Conservation (phyloP, 2,888 invertebrate species). For the Hybos culiciformis region DNA sequence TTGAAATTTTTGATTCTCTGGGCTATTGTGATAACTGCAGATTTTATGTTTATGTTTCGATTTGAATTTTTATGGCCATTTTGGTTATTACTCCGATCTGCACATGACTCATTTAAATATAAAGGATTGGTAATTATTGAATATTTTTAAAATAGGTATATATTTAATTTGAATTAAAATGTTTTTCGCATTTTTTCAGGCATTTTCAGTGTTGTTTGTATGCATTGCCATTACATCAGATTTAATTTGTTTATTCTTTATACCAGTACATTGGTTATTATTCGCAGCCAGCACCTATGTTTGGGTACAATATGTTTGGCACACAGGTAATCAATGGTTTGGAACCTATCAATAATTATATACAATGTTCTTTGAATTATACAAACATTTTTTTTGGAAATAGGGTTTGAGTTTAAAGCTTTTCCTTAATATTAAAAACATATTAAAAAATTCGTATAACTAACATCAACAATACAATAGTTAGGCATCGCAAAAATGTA, state of each 20-base stretch:
- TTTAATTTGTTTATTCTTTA: constrained; percentile 97
- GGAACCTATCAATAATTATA: too few relatives aligned
- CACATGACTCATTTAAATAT: constrained; percentile 95
- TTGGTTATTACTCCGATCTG: constrained; percentile 88
- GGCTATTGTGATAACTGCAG: constrained; percentile 86
- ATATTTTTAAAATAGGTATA: not conserved
- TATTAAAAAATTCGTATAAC: too few relatives aligned
- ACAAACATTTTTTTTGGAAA: too few relatives aligned
- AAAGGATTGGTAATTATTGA: constrained; percentile 74
- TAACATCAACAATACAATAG: too few relatives aligned
- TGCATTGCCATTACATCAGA: constrained; percentile 96
- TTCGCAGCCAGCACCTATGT: constrained; percentile 97
- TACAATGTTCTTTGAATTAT: too few relatives aligned
- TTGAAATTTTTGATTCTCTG: constrained; percentile 90
- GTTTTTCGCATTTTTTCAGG: constrained; percentile 44
- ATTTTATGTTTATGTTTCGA: constrained; percentile 94
- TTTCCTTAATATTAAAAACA: too few relatives aligned
- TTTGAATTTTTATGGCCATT: constrained; percentile 99
- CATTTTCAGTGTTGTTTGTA: constrained; percentile 95
- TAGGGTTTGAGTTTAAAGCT: too few relatives aligned
- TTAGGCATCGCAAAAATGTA: too few relatives aligned
- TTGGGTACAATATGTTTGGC: constrained; percentile 98
- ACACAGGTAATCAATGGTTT: constrained; percentile 89
- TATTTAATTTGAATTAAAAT: not conserved
- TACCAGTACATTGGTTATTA: constrained; percentile 95